Percentiles rank a stretch among this genome's conserved stretches.
Conservation (phyloP, 2,888 invertebrate genomes). For the Pandemis corylana region DNA sequence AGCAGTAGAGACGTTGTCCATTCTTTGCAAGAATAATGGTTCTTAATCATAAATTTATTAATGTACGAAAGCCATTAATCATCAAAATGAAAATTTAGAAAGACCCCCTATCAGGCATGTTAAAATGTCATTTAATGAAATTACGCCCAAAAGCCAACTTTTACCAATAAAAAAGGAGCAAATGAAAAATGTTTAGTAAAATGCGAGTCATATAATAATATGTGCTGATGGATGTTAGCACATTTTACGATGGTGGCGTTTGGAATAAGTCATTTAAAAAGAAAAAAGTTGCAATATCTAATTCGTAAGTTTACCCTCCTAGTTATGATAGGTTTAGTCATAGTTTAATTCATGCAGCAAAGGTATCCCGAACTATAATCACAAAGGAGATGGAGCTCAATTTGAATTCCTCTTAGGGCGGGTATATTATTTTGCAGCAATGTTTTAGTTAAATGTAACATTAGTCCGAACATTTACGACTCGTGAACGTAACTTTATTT, state of each 20-base stretch:
- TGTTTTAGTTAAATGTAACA: neutral
- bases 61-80: conserved; percentile 6
- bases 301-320: neutral
- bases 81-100: conserved; percentile 8
- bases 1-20: neutral
- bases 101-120: conserved; percentile 3
- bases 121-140: conserved; percentile 2
- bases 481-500: neutral
- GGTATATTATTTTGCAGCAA: neutral
- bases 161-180: neutral
- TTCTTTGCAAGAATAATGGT: neutral
- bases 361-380: neutral
- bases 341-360: too few relatives aligned
- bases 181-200: neutral
- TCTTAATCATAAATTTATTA: neutral
- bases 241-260: neutral
- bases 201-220: neutral
- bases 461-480: conserved; percentile 8
- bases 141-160: neutral
- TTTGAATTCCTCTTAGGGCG: conserved; percentile 2
- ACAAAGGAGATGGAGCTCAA: neutral
- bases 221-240: neutral
- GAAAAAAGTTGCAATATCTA: neutral
- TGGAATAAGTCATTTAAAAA: neutral
- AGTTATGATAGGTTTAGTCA: neutral